These are phyloP conservation scores for Scaptomyza montana DNA, from an alignment of 1,140 invertebrate species.

Conservation along the genomic window DNA sequence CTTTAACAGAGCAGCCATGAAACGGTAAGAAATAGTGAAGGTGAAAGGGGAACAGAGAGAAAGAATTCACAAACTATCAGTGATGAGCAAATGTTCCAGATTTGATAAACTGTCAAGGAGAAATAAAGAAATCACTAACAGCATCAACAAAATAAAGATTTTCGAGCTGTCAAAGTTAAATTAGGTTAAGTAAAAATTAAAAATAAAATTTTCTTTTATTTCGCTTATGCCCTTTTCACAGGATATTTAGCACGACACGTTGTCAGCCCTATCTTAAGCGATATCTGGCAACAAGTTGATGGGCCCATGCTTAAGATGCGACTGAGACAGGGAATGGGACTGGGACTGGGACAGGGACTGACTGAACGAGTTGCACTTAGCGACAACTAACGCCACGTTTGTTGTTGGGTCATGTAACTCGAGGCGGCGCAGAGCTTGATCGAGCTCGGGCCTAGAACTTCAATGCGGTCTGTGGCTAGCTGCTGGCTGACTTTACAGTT, in stretches of 20 bases:
- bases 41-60: conserved; percentile 5
- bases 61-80: not conserved
- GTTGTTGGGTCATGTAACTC: conserved; percentile 65
- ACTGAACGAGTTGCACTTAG: conserved; percentile 67
- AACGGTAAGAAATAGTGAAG: conserved; percentile 1
- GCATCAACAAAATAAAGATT: not conserved
- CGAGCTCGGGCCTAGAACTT: conserved; percentile 42
- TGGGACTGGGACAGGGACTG: conserved; percentile 18
- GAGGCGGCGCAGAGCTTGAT: conserved; percentile 44
- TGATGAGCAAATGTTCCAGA: conserved; percentile 8
- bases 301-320: conserved; percentile 39
- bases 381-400: conserved; percentile 76
- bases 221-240: not conserved
- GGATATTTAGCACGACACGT: conserved; percentile 3
- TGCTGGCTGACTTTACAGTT: conserved; percentile 61
- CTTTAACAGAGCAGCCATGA: conserved; percentile 4
- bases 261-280: conserved; percentile 21
- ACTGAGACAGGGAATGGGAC: conserved; percentile 23
- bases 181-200: too few species aligned
- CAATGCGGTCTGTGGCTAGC: conserved; percentile 51
- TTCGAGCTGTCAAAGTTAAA: too few species aligned
- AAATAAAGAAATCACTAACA: not conserved
- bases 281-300: conserved; percentile 60
- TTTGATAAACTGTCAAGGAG: not conserved
- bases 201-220: not conserved